Percentiles rank a stretch among this genome's conserved stretches.
These are phyloP conservation scores for Drosophila eugracilis DNA, from an alignment of 1,140 invertebrate genomes.

Conservation along the genomic window DNA sequence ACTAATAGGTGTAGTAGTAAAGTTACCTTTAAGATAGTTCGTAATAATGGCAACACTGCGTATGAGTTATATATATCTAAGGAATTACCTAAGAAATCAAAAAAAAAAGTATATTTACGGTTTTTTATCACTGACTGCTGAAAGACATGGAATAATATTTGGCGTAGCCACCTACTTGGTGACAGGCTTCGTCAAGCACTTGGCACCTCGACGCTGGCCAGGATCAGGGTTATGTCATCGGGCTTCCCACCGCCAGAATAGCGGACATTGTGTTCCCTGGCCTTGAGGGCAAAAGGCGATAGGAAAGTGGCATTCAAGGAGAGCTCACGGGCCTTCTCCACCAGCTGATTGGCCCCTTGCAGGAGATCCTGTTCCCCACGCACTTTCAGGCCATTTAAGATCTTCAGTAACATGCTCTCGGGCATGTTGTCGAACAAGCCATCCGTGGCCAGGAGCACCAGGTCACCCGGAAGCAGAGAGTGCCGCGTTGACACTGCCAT, in stretches of 20 bases:
- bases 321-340: constrained; percentile 31
- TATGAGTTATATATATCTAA: neutral
- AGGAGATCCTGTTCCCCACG: constrained; percentile 23
- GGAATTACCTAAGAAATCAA: too few relatives aligned
- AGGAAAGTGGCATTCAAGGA: constrained; percentile 25
- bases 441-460: constrained; percentile 60
- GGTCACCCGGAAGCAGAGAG: constrained; percentile 33
- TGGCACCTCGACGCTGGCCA: constrained; percentile 55
- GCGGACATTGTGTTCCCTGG: constrained; percentile 19
- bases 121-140: constrained; percentile 18
- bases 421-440: constrained; percentile 65
- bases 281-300: constrained; percentile 53
- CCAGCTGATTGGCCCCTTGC: constrained; percentile 34
- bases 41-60: constrained; percentile 1
- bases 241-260: constrained; percentile 54
- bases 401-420: constrained; percentile 39
- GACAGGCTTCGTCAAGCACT: neutral
- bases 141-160: constrained; percentile 30
- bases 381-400: constrained; percentile 18
- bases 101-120: constrained; percentile 13
- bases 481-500: constrained; percentile 22
- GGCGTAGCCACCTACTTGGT: neutral
- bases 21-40: neutral
- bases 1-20: neutral
- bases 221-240: constrained; percentile 63